phyloP scores from a whole-genome alignment of 2,113 vertebrate species.

The Petrocephalus zakoni region DNA sequence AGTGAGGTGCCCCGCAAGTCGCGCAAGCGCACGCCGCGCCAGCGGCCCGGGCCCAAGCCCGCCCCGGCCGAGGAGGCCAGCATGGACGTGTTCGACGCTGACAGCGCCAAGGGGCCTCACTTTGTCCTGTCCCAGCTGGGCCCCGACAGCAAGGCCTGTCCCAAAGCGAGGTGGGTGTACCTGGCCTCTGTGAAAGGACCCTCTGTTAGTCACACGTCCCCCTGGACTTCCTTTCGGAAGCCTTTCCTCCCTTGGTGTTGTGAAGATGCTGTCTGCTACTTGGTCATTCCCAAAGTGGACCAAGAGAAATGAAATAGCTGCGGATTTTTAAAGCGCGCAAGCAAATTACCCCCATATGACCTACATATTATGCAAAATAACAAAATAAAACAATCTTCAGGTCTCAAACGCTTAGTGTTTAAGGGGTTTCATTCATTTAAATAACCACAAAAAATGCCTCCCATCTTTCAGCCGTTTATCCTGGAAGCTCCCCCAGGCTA shows the following conservation, averaged over 20 bases:
- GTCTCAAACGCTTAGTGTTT: neutral
- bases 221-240: neutral
- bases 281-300: neutral
- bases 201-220: neutral
- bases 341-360: neutral
- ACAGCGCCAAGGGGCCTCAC: constrained; percentile 98
- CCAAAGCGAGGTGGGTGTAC: constrained; percentile 77
- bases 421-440: neutral
- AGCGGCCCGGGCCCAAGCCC: constrained; percentile 88
- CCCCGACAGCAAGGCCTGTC: constrained; percentile 83
- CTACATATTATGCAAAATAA: neutral
- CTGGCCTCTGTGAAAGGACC: neutral
- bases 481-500: neutral
- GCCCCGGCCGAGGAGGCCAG: constrained; percentile 74
- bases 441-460: neutral
- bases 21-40: constrained; percentile 92
- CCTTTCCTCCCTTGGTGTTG: neutral
- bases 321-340: neutral
- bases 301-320: neutral
- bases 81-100: constrained; percentile 97
- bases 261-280: neutral
- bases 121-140: constrained; percentile 97
- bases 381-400: neutral
- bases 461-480: neutral
- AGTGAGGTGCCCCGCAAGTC: constrained; percentile 97